Percentiles rank a stretch among this genome's conserved stretches.
phyloP scores from a whole-genome alignment of 1,140 invertebrate species.

The Sarcophaga bullata region DNA sequence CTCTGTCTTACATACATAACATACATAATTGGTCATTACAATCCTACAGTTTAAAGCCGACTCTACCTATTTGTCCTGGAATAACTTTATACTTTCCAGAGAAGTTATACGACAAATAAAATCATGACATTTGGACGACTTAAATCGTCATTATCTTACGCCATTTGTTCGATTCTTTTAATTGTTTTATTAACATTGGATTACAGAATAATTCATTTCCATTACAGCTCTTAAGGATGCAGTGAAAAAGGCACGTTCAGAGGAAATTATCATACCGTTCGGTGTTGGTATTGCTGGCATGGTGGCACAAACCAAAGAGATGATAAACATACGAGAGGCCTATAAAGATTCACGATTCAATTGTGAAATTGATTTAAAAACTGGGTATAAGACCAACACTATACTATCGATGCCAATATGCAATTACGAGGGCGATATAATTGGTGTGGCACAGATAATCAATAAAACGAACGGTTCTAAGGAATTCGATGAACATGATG shows the following conservation, averaged over 20 bases:
- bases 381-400: constrained; percentile 90
- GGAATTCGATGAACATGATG: constrained; percentile 89
- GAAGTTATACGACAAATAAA: too few relatives aligned
- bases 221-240: constrained; percentile 78
- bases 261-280: constrained; percentile 88
- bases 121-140: too few relatives aligned
- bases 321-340: constrained; percentile 91
- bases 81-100: too few relatives aligned
- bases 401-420: constrained; percentile 96
- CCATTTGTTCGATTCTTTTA: too few relatives aligned
- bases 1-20: too few relatives aligned
- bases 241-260: constrained; percentile 74
- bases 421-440: constrained; percentile 94
- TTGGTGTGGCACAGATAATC: constrained; percentile 96
- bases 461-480: constrained; percentile 90
- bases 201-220: background rate
- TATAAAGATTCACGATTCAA: constrained; percentile 88
- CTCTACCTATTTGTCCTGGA: too few relatives aligned
- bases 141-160: too few relatives aligned
- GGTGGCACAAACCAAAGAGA: constrained; percentile 87
- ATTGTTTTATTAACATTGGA: too few relatives aligned
- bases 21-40: too few relatives aligned
- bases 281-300: constrained; percentile 90
- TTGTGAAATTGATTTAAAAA: constrained; percentile 88
- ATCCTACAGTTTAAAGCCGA: too few relatives aligned